Evolutionary conservation across 2,797 vertebrate genomes (phyloP).

Genomic region (Melanotaenia pygmaea): DNA sequence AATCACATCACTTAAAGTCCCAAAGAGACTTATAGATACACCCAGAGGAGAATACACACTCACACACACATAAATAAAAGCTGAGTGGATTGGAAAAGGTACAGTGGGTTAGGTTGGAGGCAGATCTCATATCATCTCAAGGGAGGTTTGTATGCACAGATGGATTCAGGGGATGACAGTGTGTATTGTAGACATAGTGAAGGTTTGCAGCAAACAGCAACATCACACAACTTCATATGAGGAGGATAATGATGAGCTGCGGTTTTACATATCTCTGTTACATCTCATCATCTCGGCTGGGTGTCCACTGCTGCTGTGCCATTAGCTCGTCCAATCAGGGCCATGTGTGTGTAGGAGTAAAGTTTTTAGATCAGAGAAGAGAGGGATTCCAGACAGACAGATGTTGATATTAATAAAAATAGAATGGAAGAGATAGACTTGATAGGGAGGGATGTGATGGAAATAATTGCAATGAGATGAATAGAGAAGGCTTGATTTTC

Average conservation of each 20-base stretch:
- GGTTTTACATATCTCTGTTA: conserved; percentile 15
- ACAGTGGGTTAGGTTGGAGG: conserved; percentile 39
- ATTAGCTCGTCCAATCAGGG: conserved; percentile 57
- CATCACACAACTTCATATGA: conserved; percentile 33
- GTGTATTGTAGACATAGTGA: conserved; percentile 8
- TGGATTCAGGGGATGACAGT: conserved; percentile 27
- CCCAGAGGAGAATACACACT: conserved; percentile 18
- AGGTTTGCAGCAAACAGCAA: conserved; percentile 34
- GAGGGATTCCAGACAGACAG: conserved; percentile 51
- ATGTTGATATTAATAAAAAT: conserved; percentile 58
- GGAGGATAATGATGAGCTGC: conserved; percentile 40
- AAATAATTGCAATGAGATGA: conserved; percentile 40
- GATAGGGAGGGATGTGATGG: conserved; percentile 37
- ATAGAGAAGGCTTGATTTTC: conserved; percentile 29
- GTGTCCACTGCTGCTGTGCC: conserved; percentile 39
- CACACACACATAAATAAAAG: conserved; percentile 27
- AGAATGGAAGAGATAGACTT: conserved; percentile 34
- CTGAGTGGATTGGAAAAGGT: conserved; percentile 22
- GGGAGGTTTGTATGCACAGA: conserved; percentile 39
- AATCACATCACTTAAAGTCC: conserved; percentile 38
- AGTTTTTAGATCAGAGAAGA: conserved; percentile 50
- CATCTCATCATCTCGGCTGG: conserved; percentile 51
- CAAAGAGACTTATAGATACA: conserved; percentile 29
- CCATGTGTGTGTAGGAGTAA: conserved; percentile 47
- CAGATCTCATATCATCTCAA: conserved; percentile 31